Evolutionary conservation across 2,888 invertebrate genomes (phyloP).

Genomic region (Ormyrus nitidulus): DNA sequence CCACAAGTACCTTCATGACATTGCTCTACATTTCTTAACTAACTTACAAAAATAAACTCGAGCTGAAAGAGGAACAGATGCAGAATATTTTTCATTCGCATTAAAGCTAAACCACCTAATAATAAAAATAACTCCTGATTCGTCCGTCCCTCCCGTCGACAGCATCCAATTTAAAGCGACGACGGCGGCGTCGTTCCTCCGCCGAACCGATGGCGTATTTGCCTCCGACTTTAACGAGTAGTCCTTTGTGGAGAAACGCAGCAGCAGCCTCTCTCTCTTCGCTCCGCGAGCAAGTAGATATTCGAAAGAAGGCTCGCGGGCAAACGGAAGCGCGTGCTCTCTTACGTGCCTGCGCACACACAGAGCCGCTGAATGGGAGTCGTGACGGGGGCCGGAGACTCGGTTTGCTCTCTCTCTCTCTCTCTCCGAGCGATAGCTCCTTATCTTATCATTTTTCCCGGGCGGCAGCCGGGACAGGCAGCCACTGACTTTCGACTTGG

Average conservation of each 20-base stretch:
- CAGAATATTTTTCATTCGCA: too few relatives aligned
- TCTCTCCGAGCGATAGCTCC: slow-evolving; percentile 59
- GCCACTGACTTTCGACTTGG: slow-evolving; percentile 38
- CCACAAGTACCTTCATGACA: too few relatives aligned
- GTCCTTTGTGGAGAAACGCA: too few relatives aligned
- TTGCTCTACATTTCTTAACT: too few relatives aligned
- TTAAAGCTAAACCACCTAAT: too few relatives aligned
- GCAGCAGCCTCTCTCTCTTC: too few relatives aligned
- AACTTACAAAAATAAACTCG: too few relatives aligned
- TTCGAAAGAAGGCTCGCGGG: slow-evolving; percentile 14
- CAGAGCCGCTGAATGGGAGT: slow-evolving; percentile 25
- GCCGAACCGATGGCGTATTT: not conserved
- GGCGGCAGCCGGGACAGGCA: slow-evolving; percentile 1
- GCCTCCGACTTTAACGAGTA: not conserved
- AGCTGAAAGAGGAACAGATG: too few relatives aligned
- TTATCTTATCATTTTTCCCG: slow-evolving; percentile 65
- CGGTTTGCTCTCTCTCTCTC: slow-evolving; percentile 46
- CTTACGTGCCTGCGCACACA: slow-evolving; percentile 2
- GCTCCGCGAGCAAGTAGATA: not conserved
- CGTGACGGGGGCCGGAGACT: slow-evolving; percentile 23
- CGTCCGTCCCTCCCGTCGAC: too few relatives aligned
- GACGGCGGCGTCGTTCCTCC: too few relatives aligned
- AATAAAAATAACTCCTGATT: too few relatives aligned
- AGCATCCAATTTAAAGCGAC: too few relatives aligned
- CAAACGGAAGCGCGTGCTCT: slow-evolving; percentile 35